Base-by-base conservation (phyloP, 2,113 vertebrate species). In the Lophochroa leadbeateri region DNA sequence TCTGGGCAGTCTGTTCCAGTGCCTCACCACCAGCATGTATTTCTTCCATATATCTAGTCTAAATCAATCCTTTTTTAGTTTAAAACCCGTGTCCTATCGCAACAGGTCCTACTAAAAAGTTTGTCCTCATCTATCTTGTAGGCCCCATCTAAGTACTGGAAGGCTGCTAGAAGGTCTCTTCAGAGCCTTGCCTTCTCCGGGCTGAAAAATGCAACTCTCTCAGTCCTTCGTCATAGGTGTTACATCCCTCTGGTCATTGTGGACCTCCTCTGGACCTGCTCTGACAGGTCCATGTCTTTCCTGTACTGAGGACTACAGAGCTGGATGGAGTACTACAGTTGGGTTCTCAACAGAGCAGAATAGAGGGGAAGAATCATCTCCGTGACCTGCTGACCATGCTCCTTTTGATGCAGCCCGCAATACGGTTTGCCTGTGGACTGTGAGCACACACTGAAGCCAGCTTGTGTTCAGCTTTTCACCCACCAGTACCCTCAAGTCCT, bases 401-500 rank as follows among this genome's bases (percentile, higher is more conserved):
- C 39, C 50, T 70, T 4, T 80, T 77, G 21, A 11, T 71, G 57
- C 50, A 91, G 72, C 74, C 46, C 68, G 39, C 72, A 35, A 35
- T 39, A 27, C 0, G 0, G 8, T 33, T 83, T 68, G 44, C 44
- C 35, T 78, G 52, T 82, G 64, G 39, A 17, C 46, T 80, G 75
- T 0, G 4, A 46, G n/a, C 13, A 9, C 49, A 16, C 76, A 28
- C 33, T 47, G 13, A 58, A 23, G 63, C 33, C 46, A 35, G 75
- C 20, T 1, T n/a, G 24, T 41, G 29, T 70, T 8, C n/a, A 29
- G 28, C 24, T 39, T 92, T 60, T 84, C n/a, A 28, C 4, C 27
- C 31, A 4, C 3, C 24, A 12, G 10, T 10, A 35, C 18, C 5
- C 1, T 0, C 2, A 70, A 17, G 7, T 61, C 9, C 16, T 46